phyloP scores from a whole-genome alignment of 2,888 invertebrate genomes.

The Eretmocerus hayati region DNA sequence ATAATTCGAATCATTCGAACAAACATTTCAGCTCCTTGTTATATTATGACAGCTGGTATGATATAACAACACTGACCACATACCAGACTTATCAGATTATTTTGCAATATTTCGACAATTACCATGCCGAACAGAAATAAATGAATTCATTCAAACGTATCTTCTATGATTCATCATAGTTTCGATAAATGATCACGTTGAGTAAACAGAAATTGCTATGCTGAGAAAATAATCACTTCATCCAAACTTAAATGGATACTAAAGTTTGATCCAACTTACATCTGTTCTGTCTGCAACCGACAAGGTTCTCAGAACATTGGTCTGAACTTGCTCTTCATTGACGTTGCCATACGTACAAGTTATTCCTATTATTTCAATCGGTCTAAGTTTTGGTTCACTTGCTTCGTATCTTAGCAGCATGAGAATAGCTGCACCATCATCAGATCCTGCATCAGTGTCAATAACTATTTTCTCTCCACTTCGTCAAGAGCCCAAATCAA shows the following conservation, averaged over 20 bases:
- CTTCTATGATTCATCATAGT: too few relatives aligned
- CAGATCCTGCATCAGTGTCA: constrained; percentile 49
- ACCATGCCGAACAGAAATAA: too few relatives aligned
- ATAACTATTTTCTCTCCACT: constrained; percentile 39
- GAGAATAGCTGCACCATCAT: constrained; percentile 49
- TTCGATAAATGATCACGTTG: neutral
- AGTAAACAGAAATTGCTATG: neutral
- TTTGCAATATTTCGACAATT: too few relatives aligned
- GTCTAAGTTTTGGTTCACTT: constrained; percentile 9
- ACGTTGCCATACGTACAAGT: constrained; percentile 51
- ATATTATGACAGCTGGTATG: too few relatives aligned
- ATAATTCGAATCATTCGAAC: too few relatives aligned
- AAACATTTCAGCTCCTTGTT: too few relatives aligned
- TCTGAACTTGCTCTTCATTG: constrained; percentile 45
- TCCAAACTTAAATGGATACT: too few relatives aligned
- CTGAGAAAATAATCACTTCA: neutral
- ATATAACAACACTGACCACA: too few relatives aligned
- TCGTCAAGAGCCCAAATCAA: neutral
- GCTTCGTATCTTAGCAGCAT: constrained; percentile 36
- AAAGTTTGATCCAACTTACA: constrained; percentile 35
- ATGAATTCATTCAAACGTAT: too few relatives aligned
- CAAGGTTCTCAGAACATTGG: constrained; percentile 50
- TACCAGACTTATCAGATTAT: too few relatives aligned
- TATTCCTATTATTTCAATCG: constrained; percentile 4
- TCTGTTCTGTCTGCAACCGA: constrained; percentile 39